These are phyloP conservation scores for Cheilosia urbana DNA, from an alignment of 2,888 invertebrate genomes.

Conservation along the genomic window DNA sequence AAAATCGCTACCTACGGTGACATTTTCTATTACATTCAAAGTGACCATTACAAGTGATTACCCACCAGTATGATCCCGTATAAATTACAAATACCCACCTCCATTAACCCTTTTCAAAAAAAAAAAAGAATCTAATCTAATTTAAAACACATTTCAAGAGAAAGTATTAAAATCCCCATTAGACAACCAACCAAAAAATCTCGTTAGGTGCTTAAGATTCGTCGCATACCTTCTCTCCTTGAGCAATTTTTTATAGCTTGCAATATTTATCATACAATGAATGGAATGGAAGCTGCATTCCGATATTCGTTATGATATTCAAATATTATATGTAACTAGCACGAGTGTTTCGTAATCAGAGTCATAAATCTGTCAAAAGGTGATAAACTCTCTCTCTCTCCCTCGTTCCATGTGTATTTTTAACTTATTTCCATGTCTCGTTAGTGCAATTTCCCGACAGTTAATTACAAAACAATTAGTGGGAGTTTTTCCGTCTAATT, in stretches of 20 bases:
- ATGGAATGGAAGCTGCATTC: constrained; percentile 21
- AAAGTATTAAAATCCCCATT: constrained; percentile 1
- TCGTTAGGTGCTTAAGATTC: neutral
- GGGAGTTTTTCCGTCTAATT: constrained; percentile 34
- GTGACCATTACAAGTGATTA: too few species aligned
- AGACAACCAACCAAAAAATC: neutral
- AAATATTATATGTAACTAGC: constrained; percentile 3
- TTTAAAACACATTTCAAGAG: constrained; percentile 12
- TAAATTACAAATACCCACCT: neutral
- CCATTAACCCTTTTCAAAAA: neutral
- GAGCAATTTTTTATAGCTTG: too few species aligned
- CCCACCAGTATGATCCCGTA: too few species aligned
- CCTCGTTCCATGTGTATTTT: neutral
- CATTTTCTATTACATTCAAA: too few species aligned
- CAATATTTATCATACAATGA: too few species aligned
- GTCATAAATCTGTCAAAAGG: constrained; percentile 12
- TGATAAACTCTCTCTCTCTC: constrained; percentile 19
- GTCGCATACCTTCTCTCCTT: constrained; percentile 3
- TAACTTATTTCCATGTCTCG: neutral
- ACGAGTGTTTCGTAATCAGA: constrained; percentile 14
- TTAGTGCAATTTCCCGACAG: constrained; percentile 20
- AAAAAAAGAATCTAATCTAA: neutral
- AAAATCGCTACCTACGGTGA: too few species aligned
- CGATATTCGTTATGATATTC: neutral
- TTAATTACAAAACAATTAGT: constrained; percentile 54